Conservation (phyloP, 2,797 vertebrate genomes). For the Coreius guichenoti region DNA sequence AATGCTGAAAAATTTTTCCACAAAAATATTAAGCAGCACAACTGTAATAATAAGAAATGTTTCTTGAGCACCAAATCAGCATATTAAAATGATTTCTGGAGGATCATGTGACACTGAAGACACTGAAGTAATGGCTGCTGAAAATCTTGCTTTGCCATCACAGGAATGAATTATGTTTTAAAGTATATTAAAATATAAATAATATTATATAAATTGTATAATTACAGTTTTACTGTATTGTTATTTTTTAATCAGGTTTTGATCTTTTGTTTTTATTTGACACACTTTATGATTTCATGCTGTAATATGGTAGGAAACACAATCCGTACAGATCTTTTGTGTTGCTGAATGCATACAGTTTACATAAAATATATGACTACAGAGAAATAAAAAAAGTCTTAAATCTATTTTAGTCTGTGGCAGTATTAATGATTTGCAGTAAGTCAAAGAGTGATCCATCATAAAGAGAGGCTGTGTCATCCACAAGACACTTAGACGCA, state of each 20-base stretch:
- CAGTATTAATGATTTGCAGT: not conserved
- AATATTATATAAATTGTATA: not conserved
- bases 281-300: not conserved
- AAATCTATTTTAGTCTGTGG: slow-evolving; percentile 41
- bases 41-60: not conserved
- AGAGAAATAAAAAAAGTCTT: slow-evolving; percentile 16
- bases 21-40: not conserved
- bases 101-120: not conserved
- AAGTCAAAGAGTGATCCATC: slow-evolving; percentile 17
- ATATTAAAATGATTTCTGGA: not conserved
- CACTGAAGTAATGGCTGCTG: not conserved
- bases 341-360: not conserved
- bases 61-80: not conserved
- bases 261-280: not conserved
- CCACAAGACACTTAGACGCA: slow-evolving; percentile 18
- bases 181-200: not conserved
- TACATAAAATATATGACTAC: not conserved
- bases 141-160: not conserved
- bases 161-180: not conserved
- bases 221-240: not conserved
- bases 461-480: slow-evolving; percentile 5
- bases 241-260: no score
- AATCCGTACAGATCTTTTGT: slow-evolving; percentile 1
- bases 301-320: not conserved
- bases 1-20: not conserved